Evolutionary conservation across 2,797 vertebrate species (phyloP).

Genomic region (Galagoides demidoff): DNA sequence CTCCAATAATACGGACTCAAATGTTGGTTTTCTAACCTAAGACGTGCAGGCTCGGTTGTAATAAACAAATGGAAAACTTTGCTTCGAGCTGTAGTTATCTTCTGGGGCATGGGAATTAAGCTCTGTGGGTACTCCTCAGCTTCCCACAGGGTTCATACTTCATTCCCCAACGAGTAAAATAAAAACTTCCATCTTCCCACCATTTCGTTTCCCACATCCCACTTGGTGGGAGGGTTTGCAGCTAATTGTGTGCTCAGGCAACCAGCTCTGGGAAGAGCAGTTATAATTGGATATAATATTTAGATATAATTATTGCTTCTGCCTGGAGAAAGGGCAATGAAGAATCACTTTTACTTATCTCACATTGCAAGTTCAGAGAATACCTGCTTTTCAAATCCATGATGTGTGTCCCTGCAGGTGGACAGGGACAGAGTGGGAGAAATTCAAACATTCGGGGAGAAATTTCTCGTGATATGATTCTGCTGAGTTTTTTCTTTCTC

Average conservation of each 20-base stretch:
- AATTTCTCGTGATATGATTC: background rate
- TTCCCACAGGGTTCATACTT: background rate
- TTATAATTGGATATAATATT: background rate
- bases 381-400: background rate
- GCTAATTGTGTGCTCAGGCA: background rate
- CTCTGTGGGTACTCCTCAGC: background rate
- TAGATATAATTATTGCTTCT: background rate
- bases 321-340: background rate
- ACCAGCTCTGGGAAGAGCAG: background rate
- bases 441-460: background rate
- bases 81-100: background rate
- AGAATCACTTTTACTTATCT: background rate
- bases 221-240: background rate
- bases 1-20: background rate
- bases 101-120: background rate
- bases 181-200: background rate
- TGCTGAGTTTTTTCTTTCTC: background rate
- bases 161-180: background rate
- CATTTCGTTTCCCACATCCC: rapidly evolving
- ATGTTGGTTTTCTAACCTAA: background rate
- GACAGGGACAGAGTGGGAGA: too few relatives aligned
- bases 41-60: background rate
- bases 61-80: background rate
- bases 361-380: background rate
- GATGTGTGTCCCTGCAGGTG: background rate